Base-by-base conservation (phyloP, 2,888 invertebrate species). In the Drosophila planitibia region DNA sequence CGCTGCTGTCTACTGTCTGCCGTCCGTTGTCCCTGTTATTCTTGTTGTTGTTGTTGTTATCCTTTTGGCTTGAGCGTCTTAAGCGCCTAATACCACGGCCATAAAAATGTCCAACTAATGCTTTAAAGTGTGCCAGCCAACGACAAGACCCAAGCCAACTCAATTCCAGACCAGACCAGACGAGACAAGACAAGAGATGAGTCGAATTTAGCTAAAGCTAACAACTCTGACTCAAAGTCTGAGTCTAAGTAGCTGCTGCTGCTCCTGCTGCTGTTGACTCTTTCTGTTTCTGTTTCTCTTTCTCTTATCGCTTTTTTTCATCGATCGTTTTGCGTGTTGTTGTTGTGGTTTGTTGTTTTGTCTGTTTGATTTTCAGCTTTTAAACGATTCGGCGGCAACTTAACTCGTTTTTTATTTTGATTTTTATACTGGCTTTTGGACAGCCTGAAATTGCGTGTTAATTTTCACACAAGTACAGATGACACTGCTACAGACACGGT, bases 71-170 rank as follows among this genome's bases (percentile, higher is more conserved):
- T 90, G 85, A 88, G 83, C 86, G 83, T 88, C 90, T 91, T 88
- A 88, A 88, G 91, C 88, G 89, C 79, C 90, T 88, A 90, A 91
- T 87, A 90, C 87, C 88, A 87, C 82, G 91, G 79, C 79, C 91
- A 87, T 91, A 90, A 87, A 91, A 87, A 91, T 72, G 88, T 87
- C 88, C 91, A 90, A 84, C 91, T 89, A 87, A 87, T 91, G 90
- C 91, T 87, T 87, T 87, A 87, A 87, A 87, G 91, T 87, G 91
- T 89, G 90, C 80, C 90, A 84, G 79, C 79, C 82, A 81, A 69
- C 65, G 78, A 77, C 67, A 79, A 35, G 68, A 66, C 79, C 82
- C 65, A 81, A 77, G 82, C 69, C 69, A 70, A 65, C 37, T 76
- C 72, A 61, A 82, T 68, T 69, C 39, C 30, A 37, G 47, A n/a